Percentiles rank a stretch among this genome's conserved stretches.
Evolutionary conservation across 2,797 vertebrate genomes (phyloP).

Genomic region (Mareca penelope): DNA sequence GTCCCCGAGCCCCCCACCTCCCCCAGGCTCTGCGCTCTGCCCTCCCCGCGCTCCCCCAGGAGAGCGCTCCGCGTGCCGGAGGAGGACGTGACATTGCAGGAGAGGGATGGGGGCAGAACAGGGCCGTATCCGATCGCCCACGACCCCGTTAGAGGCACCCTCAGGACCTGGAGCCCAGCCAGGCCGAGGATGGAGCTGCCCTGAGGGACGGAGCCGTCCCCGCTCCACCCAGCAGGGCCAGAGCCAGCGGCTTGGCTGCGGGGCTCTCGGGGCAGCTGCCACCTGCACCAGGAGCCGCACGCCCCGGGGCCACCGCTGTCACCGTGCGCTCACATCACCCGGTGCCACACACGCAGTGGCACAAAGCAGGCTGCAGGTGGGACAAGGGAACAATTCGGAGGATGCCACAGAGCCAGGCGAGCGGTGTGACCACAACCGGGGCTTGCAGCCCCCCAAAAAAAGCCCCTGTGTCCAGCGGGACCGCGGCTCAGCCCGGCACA

Average conservation of each 20-base stretch:
- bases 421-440: rapidly evolving
- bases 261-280: not conserved
- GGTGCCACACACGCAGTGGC: rapidly evolving
- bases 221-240: not conserved
- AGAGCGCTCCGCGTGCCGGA: rapidly evolving
- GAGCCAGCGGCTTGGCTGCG: not conserved
- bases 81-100: not conserved
- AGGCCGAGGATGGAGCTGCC: not conserved
- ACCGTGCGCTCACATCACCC: rapidly evolving
- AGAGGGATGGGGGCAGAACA: not conserved
- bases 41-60: not conserved
- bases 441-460: not conserved
- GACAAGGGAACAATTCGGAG: not conserved
- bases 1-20: rapidly evolving
- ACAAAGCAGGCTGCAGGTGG: not conserved
- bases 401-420: not conserved
- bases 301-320: not conserved
- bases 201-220: not conserved
- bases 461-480: rapidly evolving
- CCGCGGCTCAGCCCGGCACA: not conserved
- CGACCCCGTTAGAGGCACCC: rapidly evolving
- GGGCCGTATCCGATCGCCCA: rapidly evolving
- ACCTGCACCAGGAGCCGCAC: rapidly evolving
- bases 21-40: not conserved
- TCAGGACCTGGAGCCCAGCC: not conserved